phyloP scores from a whole-genome alignment of 1,140 invertebrate genomes.

The Hycleus cichorii region DNA sequence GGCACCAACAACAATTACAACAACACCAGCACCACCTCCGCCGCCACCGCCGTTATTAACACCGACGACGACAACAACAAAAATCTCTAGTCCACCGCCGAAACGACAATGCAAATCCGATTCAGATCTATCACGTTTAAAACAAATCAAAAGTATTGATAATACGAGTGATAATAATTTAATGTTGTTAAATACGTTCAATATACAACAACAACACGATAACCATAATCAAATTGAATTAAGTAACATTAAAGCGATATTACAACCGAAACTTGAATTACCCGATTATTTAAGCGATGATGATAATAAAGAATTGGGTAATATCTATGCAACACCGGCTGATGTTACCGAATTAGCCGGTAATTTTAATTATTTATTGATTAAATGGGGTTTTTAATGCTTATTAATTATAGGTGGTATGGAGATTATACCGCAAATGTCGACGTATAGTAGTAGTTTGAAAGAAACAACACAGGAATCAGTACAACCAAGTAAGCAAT shows the following conservation, averaged over 20 bases:
- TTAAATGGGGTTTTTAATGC: neutral
- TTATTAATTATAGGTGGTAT: conserved; percentile 29
- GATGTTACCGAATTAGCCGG: conserved; percentile 23
- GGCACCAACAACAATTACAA: too few species aligned
- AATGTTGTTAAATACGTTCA: conserved; percentile 30
- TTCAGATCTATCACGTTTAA: conserved; percentile 19
- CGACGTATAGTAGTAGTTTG: conserved; percentile 10
- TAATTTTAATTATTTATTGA: neutral
- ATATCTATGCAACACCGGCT: conserved; percentile 16
- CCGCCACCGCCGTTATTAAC: conserved; percentile 13
- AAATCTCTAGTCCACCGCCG: conserved; percentile 23
- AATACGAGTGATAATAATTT: neutral
- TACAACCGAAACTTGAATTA: conserved; percentile 49
- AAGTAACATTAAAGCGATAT: conserved; percentile 6
- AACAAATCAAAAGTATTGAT: conserved; percentile 23
- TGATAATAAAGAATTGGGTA: conserved; percentile 28
- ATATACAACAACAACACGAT: conserved; percentile 19
- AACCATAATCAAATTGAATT: conserved; percentile 18
- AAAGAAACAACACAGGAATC: conserved; percentile 24
- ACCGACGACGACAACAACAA: too few species aligned
- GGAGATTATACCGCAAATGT: conserved; percentile 33
- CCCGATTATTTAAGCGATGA: conserved; percentile 52
- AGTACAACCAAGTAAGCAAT: conserved; percentile 22
- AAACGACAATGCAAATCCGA: conserved; percentile 33
- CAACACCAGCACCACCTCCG: too few species aligned